phyloP scores from a whole-genome alignment of 2,797 vertebrate genomes.

The Schizothorax lantsangensis region DNA sequence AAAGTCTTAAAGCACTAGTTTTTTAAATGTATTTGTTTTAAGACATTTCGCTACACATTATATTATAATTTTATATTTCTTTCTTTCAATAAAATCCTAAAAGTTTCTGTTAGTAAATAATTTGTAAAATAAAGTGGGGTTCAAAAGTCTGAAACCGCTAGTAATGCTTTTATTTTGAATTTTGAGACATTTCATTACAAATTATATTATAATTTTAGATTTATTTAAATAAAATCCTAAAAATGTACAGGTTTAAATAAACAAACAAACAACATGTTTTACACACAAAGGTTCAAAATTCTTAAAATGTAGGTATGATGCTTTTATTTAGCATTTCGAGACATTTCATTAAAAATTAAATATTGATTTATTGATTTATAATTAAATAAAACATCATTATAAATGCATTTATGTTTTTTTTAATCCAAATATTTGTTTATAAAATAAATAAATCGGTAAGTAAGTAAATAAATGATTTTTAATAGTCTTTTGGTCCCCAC shows the following conservation, averaged over 20 bases:
- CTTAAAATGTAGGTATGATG: not conserved
- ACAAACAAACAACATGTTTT: not conserved
- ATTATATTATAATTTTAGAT: not conserved
- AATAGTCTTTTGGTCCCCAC: not conserved
- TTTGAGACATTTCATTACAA: not conserved
- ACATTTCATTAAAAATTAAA: not conserved
- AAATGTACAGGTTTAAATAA: not conserved
- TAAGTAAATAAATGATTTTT: not conserved
- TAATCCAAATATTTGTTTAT: not conserved
- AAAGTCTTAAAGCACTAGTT: not conserved
- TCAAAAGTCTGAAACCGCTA: not conserved
- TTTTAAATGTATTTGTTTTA: not conserved
- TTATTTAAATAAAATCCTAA: not conserved
- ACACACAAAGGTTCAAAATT: not conserved
- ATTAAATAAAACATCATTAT: not conserved
- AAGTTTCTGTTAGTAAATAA: not conserved
- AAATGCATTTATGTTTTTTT: not conserved
- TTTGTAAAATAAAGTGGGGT: not conserved
- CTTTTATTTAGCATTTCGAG: not conserved
- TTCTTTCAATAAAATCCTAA: not conserved
- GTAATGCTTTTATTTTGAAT: not conserved
- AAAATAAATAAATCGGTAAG: not conserved
- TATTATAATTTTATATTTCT: not conserved
- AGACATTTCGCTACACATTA: not conserved
- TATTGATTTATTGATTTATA: not conserved